A percentile compares a stretch with the other conserved stretches of the same genome.
phyloP scores from a whole-genome alignment of 2,888 invertebrate genomes.

The Oligia latruncula region DNA sequence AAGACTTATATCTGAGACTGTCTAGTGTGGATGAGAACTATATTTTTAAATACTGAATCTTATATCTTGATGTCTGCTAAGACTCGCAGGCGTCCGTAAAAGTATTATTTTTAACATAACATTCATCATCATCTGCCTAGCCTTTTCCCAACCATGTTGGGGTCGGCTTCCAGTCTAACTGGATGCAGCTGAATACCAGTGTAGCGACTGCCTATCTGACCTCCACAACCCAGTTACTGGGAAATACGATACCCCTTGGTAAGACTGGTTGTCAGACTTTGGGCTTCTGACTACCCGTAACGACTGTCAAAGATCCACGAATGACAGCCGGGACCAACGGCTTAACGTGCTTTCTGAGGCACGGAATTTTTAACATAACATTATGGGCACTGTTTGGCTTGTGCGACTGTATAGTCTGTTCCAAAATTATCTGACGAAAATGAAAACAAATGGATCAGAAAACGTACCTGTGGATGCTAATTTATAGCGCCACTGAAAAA shows the following conservation, averaged over 20 bases:
- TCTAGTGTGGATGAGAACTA: conserved; percentile 61
- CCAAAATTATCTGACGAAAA: background rate
- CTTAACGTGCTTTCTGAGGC: no score
- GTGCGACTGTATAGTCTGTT: background rate
- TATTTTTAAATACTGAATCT: conserved; percentile 63
- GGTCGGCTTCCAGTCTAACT: no score
- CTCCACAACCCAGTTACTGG: no score
- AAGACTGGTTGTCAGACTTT: no score
- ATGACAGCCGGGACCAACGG: no score
- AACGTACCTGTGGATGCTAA: background rate
- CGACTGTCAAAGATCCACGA: no score
- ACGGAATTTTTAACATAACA: background rate
- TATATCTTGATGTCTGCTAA: conserved; percentile 40
- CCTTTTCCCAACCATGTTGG: no score
- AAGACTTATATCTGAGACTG: conserved; percentile 63
- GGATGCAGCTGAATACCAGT: no score
- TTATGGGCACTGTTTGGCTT: background rate
- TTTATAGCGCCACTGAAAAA: background rate
- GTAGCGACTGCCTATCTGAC: no score
- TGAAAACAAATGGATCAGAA: background rate
- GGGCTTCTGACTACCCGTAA: no score
- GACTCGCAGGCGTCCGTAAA: conserved; percentile 12
- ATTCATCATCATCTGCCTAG: no score
- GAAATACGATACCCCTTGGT: no score
- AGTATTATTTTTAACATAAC: background rate